phyloP scores from a whole-genome alignment of 2,797 vertebrate genomes.

The Anableps anableps region DNA sequence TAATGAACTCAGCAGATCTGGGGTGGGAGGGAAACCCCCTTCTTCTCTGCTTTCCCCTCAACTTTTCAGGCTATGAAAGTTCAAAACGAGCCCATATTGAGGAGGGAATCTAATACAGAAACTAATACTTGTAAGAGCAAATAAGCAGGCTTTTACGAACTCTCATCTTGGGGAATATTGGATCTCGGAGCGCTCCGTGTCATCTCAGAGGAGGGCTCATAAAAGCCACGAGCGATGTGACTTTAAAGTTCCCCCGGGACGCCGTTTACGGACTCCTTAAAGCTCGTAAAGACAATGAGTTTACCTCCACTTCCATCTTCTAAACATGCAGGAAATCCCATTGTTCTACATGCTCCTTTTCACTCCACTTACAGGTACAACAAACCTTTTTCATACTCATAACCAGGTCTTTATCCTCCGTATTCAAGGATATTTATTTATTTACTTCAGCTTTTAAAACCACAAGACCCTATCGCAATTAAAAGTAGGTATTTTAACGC shows the following conservation, averaged over 20 bases:
- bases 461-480: background rate
- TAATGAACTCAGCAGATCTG: slow-evolving; percentile 78
- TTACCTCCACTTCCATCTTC: slow-evolving; percentile 50
- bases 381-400: background rate
- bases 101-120: slow-evolving; percentile 69
- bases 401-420: background rate
- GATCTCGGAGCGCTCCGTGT: slow-evolving; percentile 58
- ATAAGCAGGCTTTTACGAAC: slow-evolving; percentile 67
- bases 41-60: slow-evolving; percentile 47
- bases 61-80: slow-evolving; percentile 57
- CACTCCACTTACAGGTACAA: slow-evolving; percentile 17
- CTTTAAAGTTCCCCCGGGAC: slow-evolving; percentile 67
- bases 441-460: background rate
- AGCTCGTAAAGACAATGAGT: slow-evolving; percentile 42
- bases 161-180: slow-evolving; percentile 64
- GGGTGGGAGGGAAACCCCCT: slow-evolving; percentile 36
- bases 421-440: background rate
- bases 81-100: slow-evolving; percentile 64
- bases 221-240: slow-evolving; percentile 68
- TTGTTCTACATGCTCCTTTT: slow-evolving; percentile 5
- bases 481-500: background rate
- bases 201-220: slow-evolving; percentile 66
- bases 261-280: slow-evolving; percentile 53
- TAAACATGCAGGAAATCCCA: background rate
- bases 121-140: slow-evolving; percentile 70